A percentile compares a stretch with the other conserved stretches of the same genome.
Evolutionary conservation across 2,888 invertebrate genomes (phyloP).

Genomic region (Phanerotoma sp.): DNA sequence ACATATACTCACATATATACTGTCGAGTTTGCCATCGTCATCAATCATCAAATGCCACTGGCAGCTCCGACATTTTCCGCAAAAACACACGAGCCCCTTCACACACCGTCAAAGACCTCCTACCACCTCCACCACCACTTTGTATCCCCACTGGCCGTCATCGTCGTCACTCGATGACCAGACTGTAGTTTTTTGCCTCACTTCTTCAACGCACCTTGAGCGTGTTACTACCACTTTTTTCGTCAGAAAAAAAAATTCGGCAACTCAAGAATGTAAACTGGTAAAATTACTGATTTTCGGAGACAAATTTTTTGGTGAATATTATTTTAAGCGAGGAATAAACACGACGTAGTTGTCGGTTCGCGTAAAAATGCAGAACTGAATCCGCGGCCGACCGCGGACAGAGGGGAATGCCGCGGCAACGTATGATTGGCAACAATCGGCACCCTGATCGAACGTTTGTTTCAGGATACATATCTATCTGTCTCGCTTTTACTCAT

Average conservation of each 20-base stretch:
- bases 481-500: slow-evolving; percentile 20
- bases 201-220: background rate
- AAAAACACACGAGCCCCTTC: slow-evolving; percentile 31
- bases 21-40: slow-evolving; percentile 46
- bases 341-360: slow-evolving; percentile 42
- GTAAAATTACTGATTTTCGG: too few relatives aligned
- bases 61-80: slow-evolving; percentile 52
- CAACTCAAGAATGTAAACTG: too few relatives aligned
- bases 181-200: slow-evolving; percentile 4
- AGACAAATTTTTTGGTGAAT: too few relatives aligned
- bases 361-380: slow-evolving; percentile 56
- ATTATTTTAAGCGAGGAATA: slow-evolving; percentile 6
- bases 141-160: slow-evolving; percentile 18
- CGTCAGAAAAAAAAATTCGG: background rate
- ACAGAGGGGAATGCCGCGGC: slow-evolving; percentile 48
- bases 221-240: background rate
- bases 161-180: slow-evolving; percentile 37
- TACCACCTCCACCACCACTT: too few relatives aligned
- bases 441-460: slow-evolving; percentile 57
- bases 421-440: slow-evolving; percentile 57
- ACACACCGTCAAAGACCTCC: slow-evolving; percentile 25
- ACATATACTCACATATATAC: too few relatives aligned
- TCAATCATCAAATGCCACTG: slow-evolving; percentile 56
- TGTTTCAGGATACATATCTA: slow-evolving; percentile 51
- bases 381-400: slow-evolving; percentile 49